phyloP scores from a whole-genome alignment of 2,888 invertebrate genomes.

The Synanthedon andrenaeformis region DNA sequence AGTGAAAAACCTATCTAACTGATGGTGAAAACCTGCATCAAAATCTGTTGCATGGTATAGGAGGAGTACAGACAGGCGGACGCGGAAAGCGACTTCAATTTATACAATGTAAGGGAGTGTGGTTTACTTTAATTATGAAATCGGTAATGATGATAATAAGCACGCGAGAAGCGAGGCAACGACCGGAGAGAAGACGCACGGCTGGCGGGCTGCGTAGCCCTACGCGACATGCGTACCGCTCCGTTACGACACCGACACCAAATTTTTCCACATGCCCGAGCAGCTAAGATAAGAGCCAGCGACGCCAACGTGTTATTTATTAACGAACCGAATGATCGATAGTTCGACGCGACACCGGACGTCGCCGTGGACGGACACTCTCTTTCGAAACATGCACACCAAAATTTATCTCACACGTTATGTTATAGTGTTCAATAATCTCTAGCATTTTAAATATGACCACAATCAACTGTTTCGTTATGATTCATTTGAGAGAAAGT shows the following conservation, averaged over 20 bases:
- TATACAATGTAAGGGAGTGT: too few species aligned
- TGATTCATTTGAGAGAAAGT: too few species aligned
- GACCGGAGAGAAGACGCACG: constrained; percentile 47
- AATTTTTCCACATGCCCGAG: constrained; percentile 69
- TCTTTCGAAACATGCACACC: constrained; percentile 60
- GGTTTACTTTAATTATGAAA: constrained; percentile 48
- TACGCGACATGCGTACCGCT: constrained; percentile 60
- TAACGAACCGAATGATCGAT: constrained; percentile 72
- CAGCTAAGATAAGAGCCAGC: constrained; percentile 62
- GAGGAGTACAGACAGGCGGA: too few species aligned
- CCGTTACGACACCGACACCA: constrained; percentile 69
- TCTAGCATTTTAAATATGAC: background rate
- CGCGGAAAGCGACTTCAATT: too few species aligned
- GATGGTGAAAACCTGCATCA: too few species aligned
- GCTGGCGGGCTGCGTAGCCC: constrained; percentile 51
- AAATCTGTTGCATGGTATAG: too few species aligned
- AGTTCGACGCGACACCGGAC: constrained; percentile 68
- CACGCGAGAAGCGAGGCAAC: constrained; percentile 36
- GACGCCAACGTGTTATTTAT: constrained; percentile 69
- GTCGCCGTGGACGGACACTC: constrained; percentile 46
- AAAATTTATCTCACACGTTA: constrained; percentile 21
- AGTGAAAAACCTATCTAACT: too few species aligned
- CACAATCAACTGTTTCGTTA: too few species aligned
- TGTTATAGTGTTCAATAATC: background rate
- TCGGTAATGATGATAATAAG: constrained; percentile 31